Percentiles rank a stretch among this genome's conserved stretches.
These are phyloP conservation scores for Centropus bengalensis DNA, from an alignment of 2,113 vertebrate species.

Conservation along the genomic window DNA sequence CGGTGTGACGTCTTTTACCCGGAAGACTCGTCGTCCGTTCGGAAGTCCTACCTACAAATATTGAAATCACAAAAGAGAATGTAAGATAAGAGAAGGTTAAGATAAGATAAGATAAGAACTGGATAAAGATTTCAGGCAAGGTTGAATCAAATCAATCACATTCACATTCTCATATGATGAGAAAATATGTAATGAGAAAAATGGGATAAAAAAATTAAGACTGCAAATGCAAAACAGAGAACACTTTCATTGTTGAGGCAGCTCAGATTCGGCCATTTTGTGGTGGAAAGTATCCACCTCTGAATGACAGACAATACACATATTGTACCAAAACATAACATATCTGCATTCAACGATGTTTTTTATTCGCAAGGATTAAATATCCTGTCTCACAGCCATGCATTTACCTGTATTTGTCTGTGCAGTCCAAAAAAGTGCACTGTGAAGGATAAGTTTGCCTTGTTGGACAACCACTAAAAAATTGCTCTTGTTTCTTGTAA, in stretches of 20 bases:
- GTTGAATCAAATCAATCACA: background rate
- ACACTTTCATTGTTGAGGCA: background rate
- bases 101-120: background rate
- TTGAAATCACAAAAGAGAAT: background rate
- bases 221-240: background rate
- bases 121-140: background rate
- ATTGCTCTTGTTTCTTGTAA: background rate
- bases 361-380: background rate
- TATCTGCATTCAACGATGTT: background rate
- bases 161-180: background rate
- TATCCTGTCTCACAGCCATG: background rate
- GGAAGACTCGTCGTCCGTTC: too few relatives aligned
- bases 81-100: background rate
- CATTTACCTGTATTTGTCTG: accelerated
- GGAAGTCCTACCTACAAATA: too few relatives aligned
- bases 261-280: accelerated
- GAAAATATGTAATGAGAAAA: background rate
- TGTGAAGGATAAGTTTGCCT: background rate
- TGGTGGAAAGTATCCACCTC: background rate
- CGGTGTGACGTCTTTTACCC: too few relatives aligned
- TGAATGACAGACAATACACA: background rate
- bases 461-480: background rate
- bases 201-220: background rate
- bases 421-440: background rate
- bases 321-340: background rate